A percentile compares a stretch with the other conserved stretches of the same genome.
These are phyloP conservation scores for Cassiopea andromeda DNA, from an alignment of 30 jellyfish, hydroid and myxozoan species.

Conservation along the genomic window DNA sequence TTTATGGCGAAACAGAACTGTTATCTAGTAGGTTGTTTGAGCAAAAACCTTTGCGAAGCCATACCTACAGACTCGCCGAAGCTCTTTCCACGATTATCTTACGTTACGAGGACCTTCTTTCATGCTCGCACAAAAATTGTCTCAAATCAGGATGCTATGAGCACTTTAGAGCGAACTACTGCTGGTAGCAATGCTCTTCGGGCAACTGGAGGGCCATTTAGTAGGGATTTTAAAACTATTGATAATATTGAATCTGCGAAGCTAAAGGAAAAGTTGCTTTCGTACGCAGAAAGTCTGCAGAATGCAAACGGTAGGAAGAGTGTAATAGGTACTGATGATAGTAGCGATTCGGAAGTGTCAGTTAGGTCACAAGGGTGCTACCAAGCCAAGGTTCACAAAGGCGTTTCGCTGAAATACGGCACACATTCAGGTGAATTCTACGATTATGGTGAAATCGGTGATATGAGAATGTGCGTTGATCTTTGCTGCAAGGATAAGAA, in stretches of 20 bases:
- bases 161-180: slow-evolving; percentile 19
- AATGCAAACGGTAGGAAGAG: slow-evolving; percentile 45
- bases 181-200: slow-evolving; percentile 8
- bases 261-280: slow-evolving; percentile 32
- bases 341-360: not conserved
- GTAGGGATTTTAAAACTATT: not conserved
- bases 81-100: slow-evolving; percentile 76
- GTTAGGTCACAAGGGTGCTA: slow-evolving; percentile 80
- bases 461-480: slow-evolving; percentile 92
- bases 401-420: slow-evolving; percentile 93
- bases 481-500: slow-evolving; percentile 92
- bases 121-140: slow-evolving; percentile 27
- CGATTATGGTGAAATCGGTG: slow-evolving; percentile 95
- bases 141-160: slow-evolving; percentile 19
- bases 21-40: slow-evolving; percentile 87
- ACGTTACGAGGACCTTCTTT: slow-evolving; percentile 76
- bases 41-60: slow-evolving; percentile 80
- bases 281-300: slow-evolving; percentile 25
- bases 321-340: slow-evolving; percentile 1
- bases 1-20: slow-evolving; percentile 93
- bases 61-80: slow-evolving; percentile 84
- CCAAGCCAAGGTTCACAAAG: slow-evolving; percentile 83
- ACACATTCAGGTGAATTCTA: slow-evolving; percentile 95
- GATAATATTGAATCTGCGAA: slow-evolving; percentile 48
- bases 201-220: not conserved